Evolutionary conservation across 1,140 invertebrate genomes (phyloP).

Genomic region (Andricus grossulariae): DNA sequence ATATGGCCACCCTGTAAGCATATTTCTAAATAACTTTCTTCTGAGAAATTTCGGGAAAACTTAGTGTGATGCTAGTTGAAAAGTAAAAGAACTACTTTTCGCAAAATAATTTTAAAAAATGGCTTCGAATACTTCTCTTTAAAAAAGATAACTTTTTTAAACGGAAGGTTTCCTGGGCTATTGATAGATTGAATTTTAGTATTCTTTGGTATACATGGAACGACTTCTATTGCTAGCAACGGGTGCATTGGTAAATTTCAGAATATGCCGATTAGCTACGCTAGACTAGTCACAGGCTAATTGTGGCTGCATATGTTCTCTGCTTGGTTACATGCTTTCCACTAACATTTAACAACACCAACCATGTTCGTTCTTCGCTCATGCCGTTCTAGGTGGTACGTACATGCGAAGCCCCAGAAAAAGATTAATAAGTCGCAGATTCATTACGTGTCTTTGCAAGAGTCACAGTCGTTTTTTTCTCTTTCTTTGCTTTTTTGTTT

Average conservation of each 20-base stretch:
- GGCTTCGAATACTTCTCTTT: background rate
- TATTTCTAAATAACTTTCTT: background rate
- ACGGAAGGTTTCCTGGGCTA: slow-evolving; percentile 24
- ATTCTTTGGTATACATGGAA: slow-evolving; percentile 15
- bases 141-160: background rate
- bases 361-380: slow-evolving; percentile 68
- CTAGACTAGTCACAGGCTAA: slow-evolving; percentile 64
- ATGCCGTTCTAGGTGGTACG: slow-evolving; percentile 69
- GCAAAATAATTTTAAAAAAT: background rate
- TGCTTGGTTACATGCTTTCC: slow-evolving; percentile 73
- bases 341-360: slow-evolving; percentile 70
- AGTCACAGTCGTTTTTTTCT: slow-evolving; percentile 19
- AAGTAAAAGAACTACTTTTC: background rate
- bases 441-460: slow-evolving; percentile 27
- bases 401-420: slow-evolving; percentile 60
- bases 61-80: background rate
- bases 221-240: slow-evolving; percentile 45
- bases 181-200: slow-evolving; percentile 23
- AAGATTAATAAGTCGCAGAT: slow-evolving; percentile 31
- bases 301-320: slow-evolving; percentile 70
- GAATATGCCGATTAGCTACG: slow-evolving; percentile 55
- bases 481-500: slow-evolving; percentile 3
- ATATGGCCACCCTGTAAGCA: background rate
- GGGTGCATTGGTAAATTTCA: slow-evolving; percentile 48
- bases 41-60: background rate